A percentile compares a stretch with the other conserved stretches of the same genome.
phyloP scores from a whole-genome alignment of 2,113 vertebrate genomes.

The Triplophysa siluroides region DNA sequence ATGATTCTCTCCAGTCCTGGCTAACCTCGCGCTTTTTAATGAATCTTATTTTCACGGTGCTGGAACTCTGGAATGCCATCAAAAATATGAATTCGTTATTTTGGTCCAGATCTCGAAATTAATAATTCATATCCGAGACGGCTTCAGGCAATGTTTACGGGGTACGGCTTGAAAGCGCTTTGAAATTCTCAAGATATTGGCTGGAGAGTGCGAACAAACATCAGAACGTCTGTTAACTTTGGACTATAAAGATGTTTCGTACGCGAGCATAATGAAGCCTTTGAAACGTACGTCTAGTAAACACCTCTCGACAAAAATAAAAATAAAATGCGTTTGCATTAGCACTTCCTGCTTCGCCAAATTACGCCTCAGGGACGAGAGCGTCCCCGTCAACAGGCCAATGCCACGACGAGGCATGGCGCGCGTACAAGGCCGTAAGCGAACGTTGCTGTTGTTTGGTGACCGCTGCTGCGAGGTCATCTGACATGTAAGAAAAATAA shows the following conservation, averaged over 20 bases:
- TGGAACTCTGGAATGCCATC: slow-evolving; percentile 24
- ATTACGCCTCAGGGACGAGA: neutral
- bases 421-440: neutral
- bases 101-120: slow-evolving; percentile 21
- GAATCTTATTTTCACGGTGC: neutral
- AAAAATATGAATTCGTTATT: slow-evolving; percentile 40
- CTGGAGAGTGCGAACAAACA: slow-evolving; percentile 10
- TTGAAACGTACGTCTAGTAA: slow-evolving; percentile 38
- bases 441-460: neutral
- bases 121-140: slow-evolving; percentile 41
- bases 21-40: slow-evolving; percentile 8
- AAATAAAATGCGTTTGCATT: neutral
- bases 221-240: slow-evolving; percentile 42
- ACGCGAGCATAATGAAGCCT: slow-evolving; percentile 30
- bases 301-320: slow-evolving; percentile 11
- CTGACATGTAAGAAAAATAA: neutral
- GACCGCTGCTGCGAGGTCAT: neutral
- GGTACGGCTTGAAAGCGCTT: slow-evolving; percentile 47
- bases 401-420: neutral
- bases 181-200: slow-evolving; percentile 38
- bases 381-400: neutral
- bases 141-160: slow-evolving; percentile 46
- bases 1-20: neutral
- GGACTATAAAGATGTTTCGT: slow-evolving; percentile 19
- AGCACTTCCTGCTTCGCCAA: neutral